These are phyloP conservation scores for Heteractis magnifica DNA, from an alignment of 92 coral and sea anemone species.

Conservation along the genomic window DNA sequence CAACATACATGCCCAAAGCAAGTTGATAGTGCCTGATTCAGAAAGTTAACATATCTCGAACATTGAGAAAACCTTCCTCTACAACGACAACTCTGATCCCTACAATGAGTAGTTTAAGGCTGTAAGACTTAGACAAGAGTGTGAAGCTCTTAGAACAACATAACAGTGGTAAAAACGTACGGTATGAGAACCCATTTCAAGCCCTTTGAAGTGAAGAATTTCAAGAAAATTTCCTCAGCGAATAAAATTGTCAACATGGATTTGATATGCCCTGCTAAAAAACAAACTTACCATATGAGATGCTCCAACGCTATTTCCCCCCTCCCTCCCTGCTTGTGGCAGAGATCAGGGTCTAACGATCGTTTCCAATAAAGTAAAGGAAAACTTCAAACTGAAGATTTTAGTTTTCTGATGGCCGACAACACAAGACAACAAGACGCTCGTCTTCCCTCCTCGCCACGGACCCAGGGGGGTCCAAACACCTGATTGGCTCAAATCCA, in stretches of 20 bases:
- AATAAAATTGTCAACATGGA: conserved; percentile 39
- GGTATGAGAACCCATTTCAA: conserved; percentile 33
- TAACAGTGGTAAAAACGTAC: conserved; percentile 1
- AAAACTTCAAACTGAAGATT: conserved; percentile 78
- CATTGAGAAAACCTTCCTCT: conserved; percentile 28
- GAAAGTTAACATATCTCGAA: conserved; percentile 36
- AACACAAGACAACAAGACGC: conserved; percentile 92
- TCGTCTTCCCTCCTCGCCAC: conserved; percentile 99
- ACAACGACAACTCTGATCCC: background rate
- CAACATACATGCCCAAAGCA: conserved; percentile 70
- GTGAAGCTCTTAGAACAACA: background rate
- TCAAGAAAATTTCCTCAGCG: conserved; percentile 32
- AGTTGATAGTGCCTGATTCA: conserved; percentile 48
- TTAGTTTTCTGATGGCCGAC: conserved; percentile 84
- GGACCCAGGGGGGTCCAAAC: conserved; percentile 92
- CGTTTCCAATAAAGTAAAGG: conserved; percentile 51
- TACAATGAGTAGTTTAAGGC: background rate
- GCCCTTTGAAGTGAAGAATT: conserved; percentile 32
- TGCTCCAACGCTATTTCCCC: conserved; percentile 46
- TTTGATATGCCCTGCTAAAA: background rate
- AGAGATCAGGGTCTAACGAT: conserved; percentile 60
- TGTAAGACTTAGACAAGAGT: background rate
- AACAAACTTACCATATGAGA: conserved; percentile 71
- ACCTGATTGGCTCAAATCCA: conserved; percentile 77
- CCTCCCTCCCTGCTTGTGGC: conserved; percentile 57